These are phyloP conservation scores for Lycocerus yunnanus DNA, from an alignment of 2,888 invertebrate genomes.

Conservation along the genomic window DNA sequence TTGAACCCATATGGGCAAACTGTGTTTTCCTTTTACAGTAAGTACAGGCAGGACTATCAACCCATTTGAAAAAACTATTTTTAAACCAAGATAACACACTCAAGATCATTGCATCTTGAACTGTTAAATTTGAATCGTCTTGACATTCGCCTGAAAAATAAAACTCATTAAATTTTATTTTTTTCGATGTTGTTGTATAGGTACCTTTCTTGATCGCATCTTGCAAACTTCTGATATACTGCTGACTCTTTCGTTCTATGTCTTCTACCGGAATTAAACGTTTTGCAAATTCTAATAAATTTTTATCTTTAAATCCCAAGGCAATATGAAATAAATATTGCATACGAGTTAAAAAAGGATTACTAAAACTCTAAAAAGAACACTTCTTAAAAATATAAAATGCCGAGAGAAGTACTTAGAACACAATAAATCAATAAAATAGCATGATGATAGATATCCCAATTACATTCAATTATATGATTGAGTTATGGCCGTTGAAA, in stretches of 20 bases:
- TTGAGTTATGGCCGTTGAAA: background rate
- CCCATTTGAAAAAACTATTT: conserved; percentile 89
- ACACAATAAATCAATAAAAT: background rate
- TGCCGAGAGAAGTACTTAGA: background rate
- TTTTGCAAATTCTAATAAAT: conserved; percentile 67
- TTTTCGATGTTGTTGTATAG: background rate
- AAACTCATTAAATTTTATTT: background rate
- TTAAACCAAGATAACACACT: conserved; percentile 93
- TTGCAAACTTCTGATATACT: conserved; percentile 66
- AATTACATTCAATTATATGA: background rate
- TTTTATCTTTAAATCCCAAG: conserved; percentile 67
- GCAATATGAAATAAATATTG: conserved; percentile 45
- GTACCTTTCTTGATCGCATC: conserved; percentile 62
- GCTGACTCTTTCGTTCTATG: conserved; percentile 67
- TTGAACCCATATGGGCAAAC: conserved; percentile 53
- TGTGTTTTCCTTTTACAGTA: conserved; percentile 65
- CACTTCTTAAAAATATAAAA: background rate
- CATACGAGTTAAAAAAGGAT: conserved; percentile 45
- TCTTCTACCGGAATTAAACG: conserved; percentile 68
- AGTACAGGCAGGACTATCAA: conserved; percentile 76
- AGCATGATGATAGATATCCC: background rate
- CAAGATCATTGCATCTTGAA: conserved; percentile 75
- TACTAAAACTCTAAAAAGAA: conserved; percentile 36
- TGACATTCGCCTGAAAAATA: conserved; percentile 34
- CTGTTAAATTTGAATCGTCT: conserved; percentile 52